These are phyloP conservation scores for Tragulus kanchil DNA, from an alignment of 2,113 vertebrate species.

Conservation along the genomic window DNA sequence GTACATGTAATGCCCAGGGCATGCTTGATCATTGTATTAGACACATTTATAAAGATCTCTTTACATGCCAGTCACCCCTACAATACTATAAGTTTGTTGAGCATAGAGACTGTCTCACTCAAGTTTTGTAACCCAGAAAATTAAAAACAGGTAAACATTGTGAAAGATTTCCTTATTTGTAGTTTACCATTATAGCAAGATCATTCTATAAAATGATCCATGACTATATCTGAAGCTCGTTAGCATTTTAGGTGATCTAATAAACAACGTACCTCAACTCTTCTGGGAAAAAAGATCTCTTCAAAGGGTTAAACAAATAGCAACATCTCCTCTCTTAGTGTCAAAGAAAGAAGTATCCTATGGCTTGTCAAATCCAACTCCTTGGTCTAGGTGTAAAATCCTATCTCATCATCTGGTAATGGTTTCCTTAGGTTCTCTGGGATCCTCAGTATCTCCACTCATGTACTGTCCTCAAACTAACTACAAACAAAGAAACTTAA, in stretches of 20 bases:
- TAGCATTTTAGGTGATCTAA: not conserved
- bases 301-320: not conserved
- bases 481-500: not conserved
- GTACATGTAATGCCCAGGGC: not conserved
- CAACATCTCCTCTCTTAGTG: not conserved
- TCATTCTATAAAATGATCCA: not conserved
- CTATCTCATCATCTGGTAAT: not conserved
- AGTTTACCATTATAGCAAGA: not conserved
- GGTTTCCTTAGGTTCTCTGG: not conserved
- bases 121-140: not conserved
- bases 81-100: not conserved
- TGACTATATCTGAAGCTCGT: not conserved
- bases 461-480: not conserved
- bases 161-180: conserved; percentile 6
- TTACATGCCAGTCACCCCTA: not conserved
- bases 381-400: not conserved
- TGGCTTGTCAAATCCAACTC: not conserved
- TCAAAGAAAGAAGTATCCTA: not conserved
- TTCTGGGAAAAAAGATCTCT: not conserved
- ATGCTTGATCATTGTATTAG: not conserved
- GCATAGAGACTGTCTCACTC: not conserved
- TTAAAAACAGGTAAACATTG: not conserved
- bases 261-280: not conserved
- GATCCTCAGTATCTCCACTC: not conserved
- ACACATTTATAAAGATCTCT: not conserved